Evolutionary conservation across 2,888 invertebrate genomes (phyloP), one percentile per base, ranked within the genome.

Genomic region (Chymomyza fuscimana): DNA sequence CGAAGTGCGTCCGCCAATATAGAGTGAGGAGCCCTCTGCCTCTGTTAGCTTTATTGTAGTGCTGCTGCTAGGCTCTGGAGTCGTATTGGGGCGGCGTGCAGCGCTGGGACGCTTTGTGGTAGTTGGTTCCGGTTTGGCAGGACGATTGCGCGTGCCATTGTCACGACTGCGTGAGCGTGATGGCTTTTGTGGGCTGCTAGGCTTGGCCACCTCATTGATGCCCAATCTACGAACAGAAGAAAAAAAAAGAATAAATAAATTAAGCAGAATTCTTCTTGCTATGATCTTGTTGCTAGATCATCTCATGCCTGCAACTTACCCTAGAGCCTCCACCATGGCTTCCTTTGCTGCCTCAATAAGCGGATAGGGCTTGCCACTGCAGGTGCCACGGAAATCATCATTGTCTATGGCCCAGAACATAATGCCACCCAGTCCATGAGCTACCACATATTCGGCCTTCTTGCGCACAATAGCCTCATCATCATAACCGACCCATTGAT

Each of bases 401-500:
- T 97, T 98, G 92, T 98, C 98, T 81, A 98, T 96, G 0, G 97
- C 96, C 91, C 92, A 92, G 76, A 92, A 92, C 92, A 92, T 92
- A 85, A 90, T 85, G 88, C 98, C 98, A 82, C 98, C 98, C 29
- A 98, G 93, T 65, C 95, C 94, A 78, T 96, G 95, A 72, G 97
- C 95, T 46, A 95, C 96, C 1, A 97, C 97, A 89, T 97, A 98
- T 83, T 95, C 94, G 0, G 96, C 95, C 93, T 98, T 97, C 89
- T 94, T 94, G 87, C 93, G 94, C 0, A 96, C 96, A 61, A 97
- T 97, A 10, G 94, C 94, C 77, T 96, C 94, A 86, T 98, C 98
- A 87, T 98, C 98, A 89, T 97, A 98, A 0, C 97, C 97, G 1
- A 98, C 97, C 98, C 98, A 98, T 91, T 97, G 97, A 91, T 97